phyloP scores from a whole-genome alignment of 2,797 vertebrate species.

The Cephalopachus bancanus region DNA sequence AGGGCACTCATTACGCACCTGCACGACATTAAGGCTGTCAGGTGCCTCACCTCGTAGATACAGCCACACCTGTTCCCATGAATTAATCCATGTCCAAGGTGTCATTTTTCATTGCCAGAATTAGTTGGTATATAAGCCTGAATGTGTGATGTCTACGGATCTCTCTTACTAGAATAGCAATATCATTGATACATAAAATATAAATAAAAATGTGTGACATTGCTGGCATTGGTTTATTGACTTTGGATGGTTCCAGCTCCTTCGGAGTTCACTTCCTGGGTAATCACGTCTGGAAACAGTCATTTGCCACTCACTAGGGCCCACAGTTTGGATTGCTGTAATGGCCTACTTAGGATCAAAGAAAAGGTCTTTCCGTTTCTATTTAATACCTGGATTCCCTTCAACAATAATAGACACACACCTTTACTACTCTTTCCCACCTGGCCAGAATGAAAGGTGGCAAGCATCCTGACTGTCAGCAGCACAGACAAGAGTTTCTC shows the following conservation, averaged over 20 bases:
- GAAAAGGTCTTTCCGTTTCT: neutral
- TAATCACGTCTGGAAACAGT: neutral
- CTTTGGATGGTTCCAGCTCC: conserved; percentile 36
- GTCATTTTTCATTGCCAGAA: neutral
- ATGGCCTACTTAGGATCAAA: conserved; percentile 20
- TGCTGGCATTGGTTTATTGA: conserved; percentile 4
- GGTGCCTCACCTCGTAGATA: neutral
- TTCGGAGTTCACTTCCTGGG: conserved; percentile 47
- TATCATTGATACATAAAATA: neutral
- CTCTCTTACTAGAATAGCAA: neutral
- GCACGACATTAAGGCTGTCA: neutral
- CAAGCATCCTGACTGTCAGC: neutral
- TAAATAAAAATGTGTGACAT: neutral
- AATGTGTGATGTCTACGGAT: neutral
- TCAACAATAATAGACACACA: neutral
- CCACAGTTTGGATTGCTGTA: neutral
- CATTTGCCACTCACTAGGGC: conserved; percentile 42
- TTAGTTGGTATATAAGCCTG: neutral
- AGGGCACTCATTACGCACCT: neutral
- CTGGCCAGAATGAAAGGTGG: neutral
- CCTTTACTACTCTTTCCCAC: neutral
- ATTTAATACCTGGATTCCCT: neutral
- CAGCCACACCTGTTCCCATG: neutral
- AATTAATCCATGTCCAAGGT: fast-evolving
- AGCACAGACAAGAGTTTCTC: conserved; percentile 11